Evolutionary conservation across 1,140 invertebrate genomes (phyloP).

Genomic region (Nebria ingens): DNA sequence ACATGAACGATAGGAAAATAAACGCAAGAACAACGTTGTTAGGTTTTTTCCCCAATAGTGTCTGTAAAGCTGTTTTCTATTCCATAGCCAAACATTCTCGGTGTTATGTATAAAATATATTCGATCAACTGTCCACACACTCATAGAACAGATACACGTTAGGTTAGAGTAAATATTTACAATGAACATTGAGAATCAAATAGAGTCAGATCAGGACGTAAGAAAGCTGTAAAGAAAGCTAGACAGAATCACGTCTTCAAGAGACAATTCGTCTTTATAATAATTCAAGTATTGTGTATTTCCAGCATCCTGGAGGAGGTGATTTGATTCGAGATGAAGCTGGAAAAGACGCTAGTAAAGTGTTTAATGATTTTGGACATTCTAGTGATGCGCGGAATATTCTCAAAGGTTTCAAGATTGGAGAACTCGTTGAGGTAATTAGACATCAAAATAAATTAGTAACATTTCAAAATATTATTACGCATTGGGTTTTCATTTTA

Average conservation of each 20-base stretch:
- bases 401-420: conserved; percentile 51
- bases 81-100: neutral
- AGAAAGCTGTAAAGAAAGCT: too few species aligned
- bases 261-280: neutral
- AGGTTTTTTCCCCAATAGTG: too few species aligned
- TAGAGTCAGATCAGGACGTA: too few species aligned
- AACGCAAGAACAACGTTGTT: neutral
- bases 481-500: neutral
- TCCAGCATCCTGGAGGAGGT: conserved; percentile 55
- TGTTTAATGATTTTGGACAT: conserved; percentile 53
- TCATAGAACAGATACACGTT: neutral
- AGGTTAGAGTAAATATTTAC: neutral
- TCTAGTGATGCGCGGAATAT: conserved; percentile 46
- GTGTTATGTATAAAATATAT: neutral
- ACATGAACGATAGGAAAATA: neutral
- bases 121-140: conserved; percentile 4
- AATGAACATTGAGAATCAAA: neutral
- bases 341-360: conserved; percentile 50
- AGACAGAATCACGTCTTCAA: too few species aligned
- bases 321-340: conserved; percentile 50
- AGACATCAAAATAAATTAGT: too few species aligned
- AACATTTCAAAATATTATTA: too few species aligned
- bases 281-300: conserved; percentile 14
- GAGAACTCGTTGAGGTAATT: conserved; percentile 43
- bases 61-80: too few species aligned